Conservation (phyloP, 2,888 invertebrate species). For the Subacronicta megacephala region DNA sequence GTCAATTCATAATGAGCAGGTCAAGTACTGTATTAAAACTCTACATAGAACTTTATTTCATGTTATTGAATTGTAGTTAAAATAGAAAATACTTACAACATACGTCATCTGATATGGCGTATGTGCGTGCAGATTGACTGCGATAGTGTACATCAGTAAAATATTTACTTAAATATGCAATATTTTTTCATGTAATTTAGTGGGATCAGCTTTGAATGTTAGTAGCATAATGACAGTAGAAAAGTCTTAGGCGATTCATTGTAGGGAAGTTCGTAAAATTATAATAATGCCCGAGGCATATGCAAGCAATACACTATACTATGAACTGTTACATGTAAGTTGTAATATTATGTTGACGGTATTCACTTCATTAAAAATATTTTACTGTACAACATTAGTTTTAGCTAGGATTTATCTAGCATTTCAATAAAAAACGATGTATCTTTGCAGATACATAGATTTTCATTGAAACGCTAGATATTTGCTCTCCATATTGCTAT, state of each 20-base stretch:
- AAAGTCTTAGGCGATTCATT: slow-evolving; percentile 67
- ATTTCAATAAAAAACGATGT: slow-evolving; percentile 18
- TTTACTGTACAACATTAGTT: slow-evolving; percentile 39
- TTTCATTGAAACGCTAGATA: too few species aligned
- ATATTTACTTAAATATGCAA: slow-evolving; percentile 69
- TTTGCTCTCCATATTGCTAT: too few species aligned
- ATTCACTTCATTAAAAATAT: slow-evolving; percentile 37
- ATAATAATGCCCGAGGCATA: slow-evolving; percentile 63
- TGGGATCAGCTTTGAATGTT: slow-evolving; percentile 83
- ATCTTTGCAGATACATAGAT: slow-evolving; percentile 14
- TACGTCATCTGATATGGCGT: slow-evolving; percentile 55
- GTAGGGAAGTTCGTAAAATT: slow-evolving; percentile 68
- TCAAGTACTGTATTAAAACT: slow-evolving; percentile 64
- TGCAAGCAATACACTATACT: slow-evolving; percentile 57
- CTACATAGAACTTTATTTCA: slow-evolving; percentile 58
- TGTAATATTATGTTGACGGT: slow-evolving; percentile 35
- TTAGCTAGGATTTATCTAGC: slow-evolving; percentile 31
- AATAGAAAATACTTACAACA: slow-evolving; percentile 51
- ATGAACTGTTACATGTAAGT: slow-evolving; percentile 52
- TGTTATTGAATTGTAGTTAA: slow-evolving; percentile 63
- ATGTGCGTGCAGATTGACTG: slow-evolving; percentile 60
- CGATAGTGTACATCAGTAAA: slow-evolving; percentile 59
- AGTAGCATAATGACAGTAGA: slow-evolving; percentile 70
- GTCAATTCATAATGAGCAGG: slow-evolving; percentile 65
- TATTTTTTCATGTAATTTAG: slow-evolving; percentile 82